A percentile compares a stretch with the other conserved stretches of the same genome.
These are phyloP conservation scores for Melanotaenia duboulayi DNA, from an alignment of 2,113 vertebrate species.

Conservation along the genomic window DNA sequence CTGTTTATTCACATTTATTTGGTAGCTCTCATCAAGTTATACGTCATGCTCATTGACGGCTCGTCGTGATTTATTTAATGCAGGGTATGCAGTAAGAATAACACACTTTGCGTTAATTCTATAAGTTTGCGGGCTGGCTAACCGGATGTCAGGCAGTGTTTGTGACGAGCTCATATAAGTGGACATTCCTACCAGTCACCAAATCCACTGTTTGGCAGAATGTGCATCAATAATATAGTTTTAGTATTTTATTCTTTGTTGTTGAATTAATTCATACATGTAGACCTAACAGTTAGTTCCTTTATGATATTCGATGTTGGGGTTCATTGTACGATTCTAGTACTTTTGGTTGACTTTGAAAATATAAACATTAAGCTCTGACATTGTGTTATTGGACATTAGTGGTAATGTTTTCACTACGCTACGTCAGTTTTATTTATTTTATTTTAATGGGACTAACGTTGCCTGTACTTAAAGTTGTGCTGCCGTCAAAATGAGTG, in stretches of 20 bases:
- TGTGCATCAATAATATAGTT: background rate
- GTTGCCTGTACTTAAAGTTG: too few relatives aligned
- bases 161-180: conserved; percentile 35
- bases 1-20: background rate
- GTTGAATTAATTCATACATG: background rate
- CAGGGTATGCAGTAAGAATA: background rate
- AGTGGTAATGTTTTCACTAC: background rate
- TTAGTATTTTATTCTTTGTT: background rate
- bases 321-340: background rate
- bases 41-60: background rate
- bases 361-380: background rate
- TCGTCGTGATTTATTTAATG: background rate
- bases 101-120: conserved; percentile 20
- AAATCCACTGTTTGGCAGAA: background rate
- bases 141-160: conserved; percentile 19
- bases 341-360: background rate
- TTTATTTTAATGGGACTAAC: too few relatives aligned
- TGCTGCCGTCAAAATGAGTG: too few relatives aligned
- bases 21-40: background rate
- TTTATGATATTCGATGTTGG: background rate
- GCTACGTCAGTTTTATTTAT: too few relatives aligned
- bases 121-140: conserved; percentile 25
- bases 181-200: background rate
- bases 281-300: background rate
- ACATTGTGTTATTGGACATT: background rate